Evolutionary conservation across 37 sponge, comb jelly and placozoan species (phyloP).

Genomic region (Trichoplax adhaerens): DNA sequence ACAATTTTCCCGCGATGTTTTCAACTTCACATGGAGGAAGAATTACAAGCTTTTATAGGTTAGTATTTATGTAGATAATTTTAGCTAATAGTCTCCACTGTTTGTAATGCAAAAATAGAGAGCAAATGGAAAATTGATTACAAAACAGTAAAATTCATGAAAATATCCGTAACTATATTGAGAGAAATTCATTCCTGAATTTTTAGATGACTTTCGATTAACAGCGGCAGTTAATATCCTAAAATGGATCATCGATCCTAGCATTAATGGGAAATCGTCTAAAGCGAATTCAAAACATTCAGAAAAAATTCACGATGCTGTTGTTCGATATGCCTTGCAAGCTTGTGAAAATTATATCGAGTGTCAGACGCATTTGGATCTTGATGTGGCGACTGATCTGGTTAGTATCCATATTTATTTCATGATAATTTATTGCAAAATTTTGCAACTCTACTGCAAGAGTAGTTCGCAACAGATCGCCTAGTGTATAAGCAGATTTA

Average conservation of each 20-base stretch:
- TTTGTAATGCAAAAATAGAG: neutral
- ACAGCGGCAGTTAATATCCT: conserved; percentile 53
- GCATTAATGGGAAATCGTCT: no score
- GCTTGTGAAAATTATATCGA: conserved; percentile 33
- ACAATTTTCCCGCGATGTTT: conserved; percentile 92
- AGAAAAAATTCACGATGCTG: neutral
- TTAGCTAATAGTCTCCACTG: neutral
- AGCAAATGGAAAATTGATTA: neutral
- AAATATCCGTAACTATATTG: no score
- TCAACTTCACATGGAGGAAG: conserved; percentile 52
- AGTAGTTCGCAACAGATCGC: no score
- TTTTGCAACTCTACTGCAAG: no score
- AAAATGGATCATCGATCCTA: conserved; percentile 18
- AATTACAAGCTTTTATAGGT: conserved; percentile 61
- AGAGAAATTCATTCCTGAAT: no score
- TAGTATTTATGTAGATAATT: neutral
- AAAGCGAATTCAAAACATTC: neutral
- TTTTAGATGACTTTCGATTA: conserved; percentile 47
- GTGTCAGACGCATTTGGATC: conserved; percentile 40
- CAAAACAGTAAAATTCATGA: no score
- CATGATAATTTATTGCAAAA: no score
- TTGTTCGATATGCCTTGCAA: conserved; percentile 32
- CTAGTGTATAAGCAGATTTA: no score
- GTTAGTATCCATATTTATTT: no score
- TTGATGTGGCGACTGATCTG: conserved; percentile 19